Conservation (phyloP, 2,888 invertebrate genomes). For the Thereva unica region DNA sequence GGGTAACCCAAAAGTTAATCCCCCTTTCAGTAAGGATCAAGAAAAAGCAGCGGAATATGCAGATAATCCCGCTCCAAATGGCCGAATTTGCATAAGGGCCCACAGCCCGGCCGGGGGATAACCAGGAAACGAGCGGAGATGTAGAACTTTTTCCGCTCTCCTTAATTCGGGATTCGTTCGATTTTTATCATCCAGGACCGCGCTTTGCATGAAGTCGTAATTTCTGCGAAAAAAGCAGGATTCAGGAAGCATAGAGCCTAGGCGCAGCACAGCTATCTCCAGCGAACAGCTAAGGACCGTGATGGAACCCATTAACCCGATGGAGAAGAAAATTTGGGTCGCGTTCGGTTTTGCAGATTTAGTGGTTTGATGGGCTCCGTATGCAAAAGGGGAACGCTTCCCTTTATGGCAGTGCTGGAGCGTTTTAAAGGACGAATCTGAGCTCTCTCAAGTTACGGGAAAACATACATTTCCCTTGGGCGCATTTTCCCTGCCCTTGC, state of each 20-base stretch:
- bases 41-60: constrained; percentile 16
- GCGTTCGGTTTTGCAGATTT: constrained; percentile 13
- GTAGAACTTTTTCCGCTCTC: too few species aligned
- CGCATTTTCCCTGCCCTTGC: neutral
- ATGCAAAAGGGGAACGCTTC: neutral
- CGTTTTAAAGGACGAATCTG: constrained; percentile 10
- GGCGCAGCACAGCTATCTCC: neutral
- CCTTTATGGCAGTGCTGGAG: neutral
- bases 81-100: constrained; percentile 13
- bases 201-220: too few species aligned
- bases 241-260: neutral
- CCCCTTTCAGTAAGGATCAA: neutral
- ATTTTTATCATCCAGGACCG: too few species aligned
- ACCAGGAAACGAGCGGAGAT: neutral
- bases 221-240: too few species aligned
- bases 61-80: constrained; percentile 11
- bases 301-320: constrained; percentile 33
- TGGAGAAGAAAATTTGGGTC: constrained; percentile 34
- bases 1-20: constrained; percentile 10
- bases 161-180: too few species aligned
- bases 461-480: neutral
- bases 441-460: neutral
- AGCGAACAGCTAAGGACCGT: neutral
- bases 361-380: constrained; percentile 19
- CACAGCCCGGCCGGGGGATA: neutral